Conservation (phyloP, 2,888 invertebrate species). For the Nemotelus nigrinus region DNA sequence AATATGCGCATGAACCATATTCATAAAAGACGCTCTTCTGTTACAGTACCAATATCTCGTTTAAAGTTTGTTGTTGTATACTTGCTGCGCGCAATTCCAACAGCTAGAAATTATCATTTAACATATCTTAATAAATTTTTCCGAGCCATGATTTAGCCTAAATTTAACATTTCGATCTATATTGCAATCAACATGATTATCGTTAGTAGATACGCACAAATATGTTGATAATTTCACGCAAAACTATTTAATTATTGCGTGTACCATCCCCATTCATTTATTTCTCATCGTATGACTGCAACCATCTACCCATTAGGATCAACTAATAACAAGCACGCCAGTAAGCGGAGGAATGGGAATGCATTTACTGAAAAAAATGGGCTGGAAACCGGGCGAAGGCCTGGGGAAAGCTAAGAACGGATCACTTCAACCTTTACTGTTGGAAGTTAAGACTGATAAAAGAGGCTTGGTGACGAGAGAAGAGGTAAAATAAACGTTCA, state of each 20-base stretch:
- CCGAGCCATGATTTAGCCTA: too few species aligned
- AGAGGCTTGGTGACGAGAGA: constrained; percentile 85
- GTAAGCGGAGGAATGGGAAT: constrained; percentile 96
- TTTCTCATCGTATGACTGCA: neutral
- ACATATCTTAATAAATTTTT: too few species aligned
- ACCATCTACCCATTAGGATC: constrained; percentile 72
- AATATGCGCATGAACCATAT: too few species aligned
- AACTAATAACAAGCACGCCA: constrained; percentile 88
- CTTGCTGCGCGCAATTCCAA: too few species aligned
- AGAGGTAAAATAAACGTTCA: constrained; percentile 67
- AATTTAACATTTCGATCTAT: neutral
- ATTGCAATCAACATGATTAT: neutral
- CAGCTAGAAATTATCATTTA: too few species aligned
- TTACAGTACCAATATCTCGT: too few species aligned
- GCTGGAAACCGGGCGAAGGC: constrained; percentile 97
- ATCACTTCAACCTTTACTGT: constrained; percentile 83
- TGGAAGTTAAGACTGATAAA: constrained; percentile 97
- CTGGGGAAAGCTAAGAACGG: constrained; percentile 96
- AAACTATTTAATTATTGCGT: neutral
- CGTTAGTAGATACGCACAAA: neutral
- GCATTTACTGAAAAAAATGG: constrained; percentile 97
- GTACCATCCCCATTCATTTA: neutral
- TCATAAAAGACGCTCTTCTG: too few species aligned
- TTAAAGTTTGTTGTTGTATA: too few species aligned
- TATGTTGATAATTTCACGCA: neutral